Evolutionary conservation across 2,888 invertebrate genomes (phyloP), one percentile per base, ranked within the genome.

Genomic region (Candidula unifasciata): DNA sequence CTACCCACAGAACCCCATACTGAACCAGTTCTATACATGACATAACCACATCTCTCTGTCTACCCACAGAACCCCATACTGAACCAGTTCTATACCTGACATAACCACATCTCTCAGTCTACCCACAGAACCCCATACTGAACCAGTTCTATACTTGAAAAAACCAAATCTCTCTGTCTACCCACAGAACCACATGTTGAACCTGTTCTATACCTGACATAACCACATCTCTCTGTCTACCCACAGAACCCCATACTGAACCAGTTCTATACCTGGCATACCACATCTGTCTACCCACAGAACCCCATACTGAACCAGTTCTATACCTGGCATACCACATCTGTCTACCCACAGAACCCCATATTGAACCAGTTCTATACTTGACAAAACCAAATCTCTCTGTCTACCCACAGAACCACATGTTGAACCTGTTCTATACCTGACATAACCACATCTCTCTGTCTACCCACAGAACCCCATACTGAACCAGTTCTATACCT

Each of bases 221-320:
- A n/a, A n/a, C n/a, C n/a, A 44, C 24, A 60, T 60, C 18, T 60
- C 60, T 66, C 13, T 80, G 54, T 77, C 77, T 66, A 79, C 13
- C 88, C 89, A 18, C 90, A 93, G 93, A 91, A 91, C 86, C 91
- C 92, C 76, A 91, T 93, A 69, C 86, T 93, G 66, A 87, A 90
- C 66, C 92, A 92, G 33, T 92, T 93, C 83, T 87, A 91, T 18
- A 86, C 88, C n/a, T n/a, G n/a, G n/a, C n/a, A 44, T 5, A 60
- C 21, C 18, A 18, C 60, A n/a, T 66, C 13, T 80, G 54, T 77
- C 77, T 66, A 79, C 13, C 88, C 89, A 18, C 90, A 93, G 93
- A 91, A 91, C 86, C 91, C 92, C 76, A 91, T 93, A 69, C 86
- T 93, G 66, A 87, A 90, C 66, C 92, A 92, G 33, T 92, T 93